Evolutionary conservation across 64 coral and sea anemone species (phyloP), one percentile per base, ranked within the genome.

Genomic region (Pocillopora verrucosa): DNA sequence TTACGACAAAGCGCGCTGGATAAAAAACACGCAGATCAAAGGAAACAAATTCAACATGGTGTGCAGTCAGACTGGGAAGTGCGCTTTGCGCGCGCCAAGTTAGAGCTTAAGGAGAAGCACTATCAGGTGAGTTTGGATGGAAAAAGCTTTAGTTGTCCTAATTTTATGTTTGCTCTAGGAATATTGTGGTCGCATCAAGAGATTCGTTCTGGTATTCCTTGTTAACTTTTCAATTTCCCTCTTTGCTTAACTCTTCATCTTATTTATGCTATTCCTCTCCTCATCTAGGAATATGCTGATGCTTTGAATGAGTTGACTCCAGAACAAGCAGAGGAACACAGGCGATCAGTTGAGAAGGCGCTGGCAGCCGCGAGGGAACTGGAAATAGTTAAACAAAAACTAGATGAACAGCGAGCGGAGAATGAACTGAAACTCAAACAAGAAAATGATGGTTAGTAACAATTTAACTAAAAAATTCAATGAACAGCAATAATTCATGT

Each of bases 61-160:
- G 83, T 91, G 1, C 25, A 90, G 26, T 87, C 93, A 38, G 96
- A 98, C 17, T 98, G 96, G 96, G 96, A 98, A 87, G 88, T 98
- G 14, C 87, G 96, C 10, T 98, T 90, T 62, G 96, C 96, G 15
- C 88, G 96, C n/a, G 96, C 96, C 0, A 98, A 98, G 84, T 73
- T 98, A 20, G 96, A 98, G 63, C 87, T 98, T 0, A 98, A 95
- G 73, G 96, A 98, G 59, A 98, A 98, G 36, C 96, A 98, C 80
- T 98, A 98, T 88, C 88, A 90, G 96, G 96, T 98, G 58, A 38
- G 93, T 88, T 79, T 35, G 30, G 15, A 25, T 51, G 56, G 57
- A 22, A 58, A 61, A 9, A 58, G 56, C 24, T 16, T 3, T 26
- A n/a, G 12, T n/a, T 85, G n/a, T 85, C 34, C 14, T 85, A 11